These are phyloP conservation scores for Microcebus jonahi DNA, from an alignment of 2,113 vertebrate species.

Conservation along the genomic window DNA sequence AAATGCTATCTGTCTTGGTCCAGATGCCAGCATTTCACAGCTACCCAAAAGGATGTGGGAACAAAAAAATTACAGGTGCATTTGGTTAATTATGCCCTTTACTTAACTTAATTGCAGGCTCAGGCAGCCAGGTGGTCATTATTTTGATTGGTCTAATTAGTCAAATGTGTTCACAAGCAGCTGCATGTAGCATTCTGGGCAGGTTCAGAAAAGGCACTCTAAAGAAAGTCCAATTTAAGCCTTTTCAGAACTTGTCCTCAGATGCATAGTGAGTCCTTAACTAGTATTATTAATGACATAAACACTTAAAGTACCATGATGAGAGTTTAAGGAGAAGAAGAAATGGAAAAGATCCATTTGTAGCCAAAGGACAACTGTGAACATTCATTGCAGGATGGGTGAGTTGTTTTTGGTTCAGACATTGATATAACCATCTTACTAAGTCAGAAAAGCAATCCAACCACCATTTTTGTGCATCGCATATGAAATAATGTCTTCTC, in stretches of 20 bases:
- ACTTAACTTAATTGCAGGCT: constrained; percentile 45
- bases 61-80: constrained; percentile 61
- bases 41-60: constrained; percentile 3
- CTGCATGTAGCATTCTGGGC: background rate
- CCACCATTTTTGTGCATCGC: background rate
- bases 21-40: constrained; percentile 44
- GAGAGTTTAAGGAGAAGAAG: background rate
- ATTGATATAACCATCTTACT: background rate
- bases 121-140: constrained; percentile 62
- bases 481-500: background rate
- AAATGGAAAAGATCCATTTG: background rate
- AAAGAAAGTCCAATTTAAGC: background rate
- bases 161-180: constrained; percentile 35
- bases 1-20: background rate
- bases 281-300: background rate
- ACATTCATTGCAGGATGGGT: no score
- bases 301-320: no score
- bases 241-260: background rate
- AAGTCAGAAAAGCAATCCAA: background rate
- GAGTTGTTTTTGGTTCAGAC: background rate
- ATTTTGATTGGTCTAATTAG: constrained; percentile 70
- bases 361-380: background rate
- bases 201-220: background rate
- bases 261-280: background rate
- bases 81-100: constrained; percentile 54